Evolutionary conservation across 2,797 vertebrate genomes (phyloP).

Genomic region (Sandelia bainsii): DNA sequence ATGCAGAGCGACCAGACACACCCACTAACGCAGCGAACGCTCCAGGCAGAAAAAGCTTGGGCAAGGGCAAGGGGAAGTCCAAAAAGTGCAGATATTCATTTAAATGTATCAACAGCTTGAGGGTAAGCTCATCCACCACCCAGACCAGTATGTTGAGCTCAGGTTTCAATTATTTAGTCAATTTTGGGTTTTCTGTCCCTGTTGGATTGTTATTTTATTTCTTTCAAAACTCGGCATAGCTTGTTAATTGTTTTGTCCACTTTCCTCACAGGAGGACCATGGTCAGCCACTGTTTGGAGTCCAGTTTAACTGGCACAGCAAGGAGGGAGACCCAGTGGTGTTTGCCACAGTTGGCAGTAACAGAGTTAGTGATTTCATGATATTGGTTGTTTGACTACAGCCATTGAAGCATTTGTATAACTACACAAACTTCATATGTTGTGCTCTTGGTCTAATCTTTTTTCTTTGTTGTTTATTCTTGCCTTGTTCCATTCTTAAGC

Average conservation of each 20-base stretch:
- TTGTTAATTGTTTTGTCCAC: not conserved
- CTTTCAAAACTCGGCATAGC: not conserved
- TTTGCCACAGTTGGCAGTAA: conserved; percentile 99
- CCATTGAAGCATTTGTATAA: not conserved
- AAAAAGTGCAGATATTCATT: conserved; percentile 99
- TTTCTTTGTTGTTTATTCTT: not conserved
- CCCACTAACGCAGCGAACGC: conserved; percentile 97
- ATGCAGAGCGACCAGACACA: conserved; percentile 94
- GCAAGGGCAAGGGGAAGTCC: conserved; percentile 99
- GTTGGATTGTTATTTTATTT: too few species aligned
- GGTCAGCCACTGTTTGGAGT: conserved; percentile 97
- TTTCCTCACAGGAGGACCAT: conserved; percentile 91
- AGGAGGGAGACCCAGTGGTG: conserved; percentile 97
- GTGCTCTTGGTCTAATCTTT: not conserved
- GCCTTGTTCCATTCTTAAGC: not conserved
- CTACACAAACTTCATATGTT: too few species aligned
- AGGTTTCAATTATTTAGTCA: too few species aligned
- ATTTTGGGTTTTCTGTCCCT: not conserved
- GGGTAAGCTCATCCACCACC: conserved; percentile 82
- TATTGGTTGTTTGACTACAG: too few species aligned
- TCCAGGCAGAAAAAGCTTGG: conserved; percentile 96
- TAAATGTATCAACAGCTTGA: conserved; percentile 97
- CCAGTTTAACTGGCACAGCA: conserved; percentile 99
- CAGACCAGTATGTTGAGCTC: not conserved
- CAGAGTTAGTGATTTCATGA: conserved; percentile 85